Evolutionary conservation across 2,113 vertebrate species (phyloP).

Genomic region (Tympanuchus pallidicinctus): DNA sequence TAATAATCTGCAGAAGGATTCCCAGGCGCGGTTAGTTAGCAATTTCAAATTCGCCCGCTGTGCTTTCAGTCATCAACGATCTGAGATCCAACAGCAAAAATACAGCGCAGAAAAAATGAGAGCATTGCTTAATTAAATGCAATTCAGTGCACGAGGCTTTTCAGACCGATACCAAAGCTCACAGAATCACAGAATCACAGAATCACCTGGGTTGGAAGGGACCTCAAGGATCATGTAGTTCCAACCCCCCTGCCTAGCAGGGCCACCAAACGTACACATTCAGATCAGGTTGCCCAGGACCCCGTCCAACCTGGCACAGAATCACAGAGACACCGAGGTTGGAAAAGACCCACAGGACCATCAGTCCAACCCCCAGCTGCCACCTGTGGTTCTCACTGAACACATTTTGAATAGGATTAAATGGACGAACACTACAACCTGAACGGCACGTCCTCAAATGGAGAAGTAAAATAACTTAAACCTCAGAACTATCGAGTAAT

Average conservation of each 20-base stretch:
- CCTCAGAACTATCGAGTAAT: neutral
- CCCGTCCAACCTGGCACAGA: no score
- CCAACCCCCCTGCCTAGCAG: no score
- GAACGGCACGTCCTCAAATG: neutral
- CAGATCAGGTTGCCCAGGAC: no score
- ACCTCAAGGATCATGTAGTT: no score
- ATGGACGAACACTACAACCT: neutral
- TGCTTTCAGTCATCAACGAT: neutral
- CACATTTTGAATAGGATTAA: neutral
- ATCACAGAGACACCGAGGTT: no score
- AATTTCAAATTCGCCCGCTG: neutral
- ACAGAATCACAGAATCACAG: no score
- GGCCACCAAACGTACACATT: no score
- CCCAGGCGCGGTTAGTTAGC: neutral
- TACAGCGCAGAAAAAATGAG: neutral
- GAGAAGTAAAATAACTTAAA: neutral
- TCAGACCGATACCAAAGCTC: neutral
- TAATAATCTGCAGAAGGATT: neutral
- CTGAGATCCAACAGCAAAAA: neutral
- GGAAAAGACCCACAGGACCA: no score
- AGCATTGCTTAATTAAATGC: neutral
- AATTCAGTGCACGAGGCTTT: neutral
- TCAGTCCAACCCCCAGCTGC: no score
- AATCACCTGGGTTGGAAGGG: no score
- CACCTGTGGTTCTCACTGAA: no score